These are phyloP conservation scores for Erebia epiphron DNA, from an alignment of 2,888 invertebrate genomes.

Conservation along the genomic window DNA sequence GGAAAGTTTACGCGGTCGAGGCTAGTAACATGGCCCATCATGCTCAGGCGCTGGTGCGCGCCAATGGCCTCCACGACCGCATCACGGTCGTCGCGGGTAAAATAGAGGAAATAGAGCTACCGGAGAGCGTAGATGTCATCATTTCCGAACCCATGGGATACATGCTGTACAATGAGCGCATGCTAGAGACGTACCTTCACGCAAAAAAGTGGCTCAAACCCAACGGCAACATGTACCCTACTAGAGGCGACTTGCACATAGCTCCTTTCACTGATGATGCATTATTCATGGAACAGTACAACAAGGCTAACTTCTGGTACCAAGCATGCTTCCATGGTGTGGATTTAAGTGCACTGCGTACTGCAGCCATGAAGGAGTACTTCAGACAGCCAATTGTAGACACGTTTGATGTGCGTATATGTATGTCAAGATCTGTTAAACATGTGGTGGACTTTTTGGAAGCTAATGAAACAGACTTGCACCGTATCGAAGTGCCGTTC, in stretches of 20 bases:
- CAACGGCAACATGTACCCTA: constrained; percentile 98
- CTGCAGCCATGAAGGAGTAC: constrained; percentile 97
- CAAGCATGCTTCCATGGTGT: constrained; percentile 99
- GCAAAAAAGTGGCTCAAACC: constrained; percentile 98
- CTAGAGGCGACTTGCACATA: constrained; percentile 97
- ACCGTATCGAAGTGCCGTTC: constrained; percentile 97
- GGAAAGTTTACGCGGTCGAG: constrained; percentile 99
- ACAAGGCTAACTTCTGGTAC: constrained; percentile 99
- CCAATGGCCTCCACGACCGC: constrained; percentile 93
- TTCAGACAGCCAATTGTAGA: constrained; percentile 99
- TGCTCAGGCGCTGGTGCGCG: constrained; percentile 94
- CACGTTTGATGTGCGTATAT: constrained; percentile 98
- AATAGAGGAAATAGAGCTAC: constrained; percentile 98
- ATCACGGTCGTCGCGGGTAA: constrained; percentile 98
- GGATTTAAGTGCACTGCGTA: constrained; percentile 95
- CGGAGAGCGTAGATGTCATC: constrained; percentile 97
- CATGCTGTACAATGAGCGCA: constrained; percentile 99
- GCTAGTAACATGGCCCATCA: constrained; percentile 99
- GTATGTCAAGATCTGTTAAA: constrained; percentile 96
- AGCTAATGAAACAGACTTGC: constrained; percentile 96
- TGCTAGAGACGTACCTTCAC: constrained; percentile 99
- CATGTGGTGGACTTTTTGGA: constrained; percentile 97
- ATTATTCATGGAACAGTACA: constrained; percentile 98
- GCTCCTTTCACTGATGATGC: constrained; percentile 99
- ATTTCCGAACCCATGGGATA: constrained; percentile 99